Evolutionary conservation across 2,888 invertebrate genomes (phyloP).

Genomic region (Spialia ferax): DNA sequence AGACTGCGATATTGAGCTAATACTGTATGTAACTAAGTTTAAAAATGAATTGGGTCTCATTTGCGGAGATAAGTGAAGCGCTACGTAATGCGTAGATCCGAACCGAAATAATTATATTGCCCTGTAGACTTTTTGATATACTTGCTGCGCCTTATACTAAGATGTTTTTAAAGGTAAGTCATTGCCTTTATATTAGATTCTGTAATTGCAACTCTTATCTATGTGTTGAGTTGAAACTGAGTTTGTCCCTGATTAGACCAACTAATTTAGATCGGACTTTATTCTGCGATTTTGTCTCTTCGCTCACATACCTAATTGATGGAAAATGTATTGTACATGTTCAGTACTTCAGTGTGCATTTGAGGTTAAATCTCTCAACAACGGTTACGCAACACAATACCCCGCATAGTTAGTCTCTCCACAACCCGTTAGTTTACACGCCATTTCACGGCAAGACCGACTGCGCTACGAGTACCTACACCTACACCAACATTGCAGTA

Average conservation of each 20-base stretch:
- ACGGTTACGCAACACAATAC: neutral
- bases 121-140: neutral
- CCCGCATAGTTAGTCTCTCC: neutral
- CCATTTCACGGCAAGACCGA: conserved; percentile 2
- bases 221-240: too few relatives aligned
- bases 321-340: neutral
- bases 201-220: too few relatives aligned
- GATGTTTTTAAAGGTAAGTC: too few relatives aligned
- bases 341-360: neutral
- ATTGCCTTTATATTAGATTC: too few relatives aligned
- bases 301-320: too few relatives aligned
- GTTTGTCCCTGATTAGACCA: too few relatives aligned
- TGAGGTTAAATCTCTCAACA: neutral
- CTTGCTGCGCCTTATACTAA: neutral
- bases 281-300: too few relatives aligned
- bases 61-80: neutral
- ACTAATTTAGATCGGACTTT: neutral
- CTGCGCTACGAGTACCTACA: too few relatives aligned
- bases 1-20: neutral
- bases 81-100: neutral
- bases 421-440: neutral
- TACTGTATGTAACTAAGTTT: neutral
- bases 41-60: neutral
- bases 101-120: conserved; percentile 11
- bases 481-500: too few relatives aligned